Conservation (phyloP, 2,113 vertebrate genomes). For the Plotosus lineatus region DNA sequence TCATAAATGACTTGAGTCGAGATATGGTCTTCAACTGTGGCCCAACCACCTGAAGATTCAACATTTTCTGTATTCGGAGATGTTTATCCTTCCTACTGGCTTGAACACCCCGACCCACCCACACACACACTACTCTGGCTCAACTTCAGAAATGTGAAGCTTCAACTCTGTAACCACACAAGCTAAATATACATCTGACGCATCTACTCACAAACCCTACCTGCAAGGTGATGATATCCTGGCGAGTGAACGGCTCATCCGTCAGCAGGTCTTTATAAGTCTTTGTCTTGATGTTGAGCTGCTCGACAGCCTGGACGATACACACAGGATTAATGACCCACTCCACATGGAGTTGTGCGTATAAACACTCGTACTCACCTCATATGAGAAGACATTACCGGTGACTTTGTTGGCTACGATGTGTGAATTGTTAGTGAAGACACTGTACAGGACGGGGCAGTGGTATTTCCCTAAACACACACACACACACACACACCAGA, state of each 20-base stretch:
- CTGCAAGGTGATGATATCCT: conserved; percentile 91
- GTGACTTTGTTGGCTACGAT: conserved; percentile 89
- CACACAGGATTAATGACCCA: conserved; percentile 22
- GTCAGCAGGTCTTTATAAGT: conserved; percentile 89
- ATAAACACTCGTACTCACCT: conserved; percentile 70
- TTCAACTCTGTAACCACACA: too few species aligned
- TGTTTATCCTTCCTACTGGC: too few species aligned
- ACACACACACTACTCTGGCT: too few species aligned
- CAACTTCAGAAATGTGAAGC: too few species aligned
- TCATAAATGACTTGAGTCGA: too few species aligned
- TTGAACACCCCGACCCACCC: too few species aligned
- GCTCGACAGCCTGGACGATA: conserved; percentile 81
- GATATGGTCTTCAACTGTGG: too few species aligned
- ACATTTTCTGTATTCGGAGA: too few species aligned
- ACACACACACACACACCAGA: not conserved
- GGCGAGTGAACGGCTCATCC: conserved; percentile 87
- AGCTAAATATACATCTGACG: too few species aligned
- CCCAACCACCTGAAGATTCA: too few species aligned
- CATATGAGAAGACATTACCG: conserved; percentile 90
- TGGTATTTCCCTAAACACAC: conserved; percentile 85
- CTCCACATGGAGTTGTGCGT: not conserved
- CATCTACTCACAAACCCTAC: too few species aligned
- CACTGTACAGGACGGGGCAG: conserved; percentile 90
- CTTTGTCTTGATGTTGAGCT: conserved; percentile 96
- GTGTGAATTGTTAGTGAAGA: conserved; percentile 96